These are phyloP conservation scores for Procapra przewalskii DNA, from an alignment of 2,113 vertebrate genomes.

Conservation along the genomic window DNA sequence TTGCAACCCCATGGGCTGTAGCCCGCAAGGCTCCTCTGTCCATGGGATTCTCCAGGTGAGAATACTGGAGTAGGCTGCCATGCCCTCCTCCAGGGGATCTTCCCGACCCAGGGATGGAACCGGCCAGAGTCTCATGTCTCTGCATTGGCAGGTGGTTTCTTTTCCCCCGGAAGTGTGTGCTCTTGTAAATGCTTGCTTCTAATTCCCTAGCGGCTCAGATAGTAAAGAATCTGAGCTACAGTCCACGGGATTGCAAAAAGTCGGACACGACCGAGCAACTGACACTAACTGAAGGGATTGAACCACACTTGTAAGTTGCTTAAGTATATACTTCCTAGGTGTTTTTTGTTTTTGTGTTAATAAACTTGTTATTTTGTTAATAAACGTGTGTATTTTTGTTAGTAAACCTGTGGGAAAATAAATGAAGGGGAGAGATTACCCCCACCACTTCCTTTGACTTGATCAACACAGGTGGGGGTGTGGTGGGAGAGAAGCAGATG, in stretches of 20 bases:
- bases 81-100: background rate
- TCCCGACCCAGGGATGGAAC: background rate
- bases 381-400: background rate
- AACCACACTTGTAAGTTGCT: background rate
- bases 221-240: background rate
- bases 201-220: background rate
- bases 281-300: background rate
- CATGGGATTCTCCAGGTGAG: background rate
- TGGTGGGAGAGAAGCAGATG: background rate
- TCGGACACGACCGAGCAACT: accelerated
- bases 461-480: accelerated
- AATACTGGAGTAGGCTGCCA: background rate
- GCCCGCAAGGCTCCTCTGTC: background rate
- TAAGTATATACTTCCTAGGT: background rate
- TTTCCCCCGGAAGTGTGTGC: background rate
- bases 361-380: background rate
- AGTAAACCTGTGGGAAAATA: background rate
- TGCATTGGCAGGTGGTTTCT: background rate
- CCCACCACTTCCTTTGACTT: background rate
- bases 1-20: background rate
- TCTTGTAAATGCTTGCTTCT: background rate
- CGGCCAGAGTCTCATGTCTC: background rate
- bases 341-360: background rate
- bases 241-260: background rate
- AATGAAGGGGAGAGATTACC: background rate